Conservation (phyloP, 2,797 vertebrate genomes). For the Myotis myotis region DNA sequence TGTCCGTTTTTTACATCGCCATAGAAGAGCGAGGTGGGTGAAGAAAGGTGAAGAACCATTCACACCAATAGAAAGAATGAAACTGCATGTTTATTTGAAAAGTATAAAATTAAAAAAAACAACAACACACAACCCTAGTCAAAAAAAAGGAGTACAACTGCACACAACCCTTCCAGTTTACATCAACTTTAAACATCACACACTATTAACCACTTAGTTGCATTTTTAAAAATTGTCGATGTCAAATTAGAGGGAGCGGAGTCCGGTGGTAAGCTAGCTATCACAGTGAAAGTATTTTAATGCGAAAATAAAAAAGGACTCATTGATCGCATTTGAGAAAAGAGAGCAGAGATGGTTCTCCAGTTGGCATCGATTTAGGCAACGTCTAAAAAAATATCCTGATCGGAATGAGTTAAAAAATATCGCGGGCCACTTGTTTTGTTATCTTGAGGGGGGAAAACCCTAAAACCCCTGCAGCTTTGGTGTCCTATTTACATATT, state of each 20-base stretch:
- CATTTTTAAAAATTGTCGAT: not conserved
- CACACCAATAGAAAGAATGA: conserved; percentile 50
- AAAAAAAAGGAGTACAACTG: conserved; percentile 30
- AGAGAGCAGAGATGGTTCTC: not conserved
- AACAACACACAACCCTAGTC: conserved; percentile 11
- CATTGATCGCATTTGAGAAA: not conserved
- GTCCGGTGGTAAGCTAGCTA: not conserved
- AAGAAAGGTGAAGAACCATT: conserved; percentile 46
- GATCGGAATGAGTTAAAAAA: conserved; percentile 67
- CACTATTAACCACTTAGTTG: conserved; percentile 35
- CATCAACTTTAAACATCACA: conserved; percentile 37
- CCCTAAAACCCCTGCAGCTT: conserved; percentile 13
- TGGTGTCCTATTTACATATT: conserved; percentile 66
- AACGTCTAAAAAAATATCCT: conserved; percentile 4
- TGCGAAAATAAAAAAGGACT: not conserved
- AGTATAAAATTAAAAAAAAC: conserved; percentile 71
- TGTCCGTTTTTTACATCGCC: not conserved
- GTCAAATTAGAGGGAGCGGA: not conserved
- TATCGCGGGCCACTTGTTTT: conserved; percentile 60
- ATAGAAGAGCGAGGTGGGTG: not conserved
- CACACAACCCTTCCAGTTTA: conserved; percentile 71
- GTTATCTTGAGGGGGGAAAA: conserved; percentile 24
- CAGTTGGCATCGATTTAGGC: conserved; percentile 11
- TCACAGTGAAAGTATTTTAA: conserved; percentile 19
- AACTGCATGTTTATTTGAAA: conserved; percentile 77